These are phyloP conservation scores for Bellardia bayeri DNA, from an alignment of 2,888 invertebrate species.

Conservation along the genomic window DNA sequence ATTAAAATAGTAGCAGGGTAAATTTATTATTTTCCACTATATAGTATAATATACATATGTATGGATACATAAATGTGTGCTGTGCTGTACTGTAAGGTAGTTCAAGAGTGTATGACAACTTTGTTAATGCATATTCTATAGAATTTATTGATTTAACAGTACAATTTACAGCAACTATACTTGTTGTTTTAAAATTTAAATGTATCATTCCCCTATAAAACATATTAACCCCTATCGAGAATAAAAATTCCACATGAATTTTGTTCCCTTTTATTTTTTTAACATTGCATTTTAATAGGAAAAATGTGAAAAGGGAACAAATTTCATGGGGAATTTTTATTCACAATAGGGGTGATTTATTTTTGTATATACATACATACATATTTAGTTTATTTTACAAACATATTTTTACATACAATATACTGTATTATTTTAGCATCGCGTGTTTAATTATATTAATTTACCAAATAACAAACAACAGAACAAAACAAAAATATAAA, in stretches of 20 bases:
- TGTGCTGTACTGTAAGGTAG: neutral
- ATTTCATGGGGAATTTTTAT: too few relatives aligned
- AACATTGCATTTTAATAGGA: too few relatives aligned
- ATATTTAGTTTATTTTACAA: neutral
- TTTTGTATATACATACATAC: neutral
- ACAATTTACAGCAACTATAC: constrained; percentile 15
- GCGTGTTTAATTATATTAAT: constrained; percentile 65
- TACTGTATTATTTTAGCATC: constrained; percentile 5
- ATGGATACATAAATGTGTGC: too few relatives aligned
- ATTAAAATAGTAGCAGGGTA: neutral
- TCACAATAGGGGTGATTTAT: too few relatives aligned
- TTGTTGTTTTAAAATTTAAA: neutral
- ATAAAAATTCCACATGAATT: too few relatives aligned
- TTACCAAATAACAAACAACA: constrained; percentile 20
- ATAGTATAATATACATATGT: neutral
- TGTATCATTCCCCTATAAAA: neutral
- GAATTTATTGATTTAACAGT: constrained; percentile 70
- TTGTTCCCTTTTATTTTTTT: too few relatives aligned
- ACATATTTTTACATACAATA: neutral
- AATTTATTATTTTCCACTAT: neutral
- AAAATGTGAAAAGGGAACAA: too few relatives aligned
- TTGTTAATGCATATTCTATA: constrained; percentile 54
- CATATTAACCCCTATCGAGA: too few relatives aligned
- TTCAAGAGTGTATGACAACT: constrained; percentile 48
- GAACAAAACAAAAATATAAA: neutral